phyloP scores from a whole-genome alignment of 1,140 invertebrate species.

The Drosophila kepulauana region DNA sequence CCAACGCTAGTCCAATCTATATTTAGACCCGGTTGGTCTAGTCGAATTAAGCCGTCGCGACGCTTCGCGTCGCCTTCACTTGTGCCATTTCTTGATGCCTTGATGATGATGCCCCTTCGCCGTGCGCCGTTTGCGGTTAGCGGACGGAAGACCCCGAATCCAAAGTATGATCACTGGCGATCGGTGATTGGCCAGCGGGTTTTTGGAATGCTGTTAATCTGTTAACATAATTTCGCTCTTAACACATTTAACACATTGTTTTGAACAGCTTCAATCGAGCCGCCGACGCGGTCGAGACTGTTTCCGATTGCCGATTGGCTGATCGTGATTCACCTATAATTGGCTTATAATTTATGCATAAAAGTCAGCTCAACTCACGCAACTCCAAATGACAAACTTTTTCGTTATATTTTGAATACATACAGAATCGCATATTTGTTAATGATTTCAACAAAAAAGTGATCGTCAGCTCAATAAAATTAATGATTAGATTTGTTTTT shows the following conservation, averaged over 20 bases:
- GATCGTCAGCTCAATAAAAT: constrained; percentile 82
- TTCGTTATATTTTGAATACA: constrained; percentile 63
- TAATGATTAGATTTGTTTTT: constrained; percentile 74
- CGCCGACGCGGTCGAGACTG: constrained; percentile 47
- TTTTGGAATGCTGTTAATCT: constrained; percentile 80
- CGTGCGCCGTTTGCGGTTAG: constrained; percentile 1
- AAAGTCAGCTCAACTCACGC: constrained; percentile 48
- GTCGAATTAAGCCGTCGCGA: constrained; percentile 63
- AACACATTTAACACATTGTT: constrained; percentile 84
- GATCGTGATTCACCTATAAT: constrained; percentile 80
- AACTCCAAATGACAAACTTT: constrained; percentile 53
- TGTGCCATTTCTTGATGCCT: constrained; percentile 36
- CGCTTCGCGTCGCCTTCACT: constrained; percentile 39
- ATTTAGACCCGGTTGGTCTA: constrained; percentile 72
- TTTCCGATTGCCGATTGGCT: constrained; percentile 57
- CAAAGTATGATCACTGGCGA: constrained; percentile 35
- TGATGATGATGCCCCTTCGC: neutral
- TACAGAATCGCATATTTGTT: constrained; percentile 79
- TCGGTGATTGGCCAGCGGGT: constrained; percentile 59
- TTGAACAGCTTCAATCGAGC: constrained; percentile 72
- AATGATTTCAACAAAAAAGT: constrained; percentile 82
- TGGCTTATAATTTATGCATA: constrained; percentile 82
- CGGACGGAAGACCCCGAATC: constrained; percentile 12
- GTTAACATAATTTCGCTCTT: constrained; percentile 84
- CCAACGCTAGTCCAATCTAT: constrained; percentile 58